These are phyloP conservation scores for Cryptocheilus praepositus DNA, from an alignment of 2,888 invertebrate genomes.

Conservation along the genomic window DNA sequence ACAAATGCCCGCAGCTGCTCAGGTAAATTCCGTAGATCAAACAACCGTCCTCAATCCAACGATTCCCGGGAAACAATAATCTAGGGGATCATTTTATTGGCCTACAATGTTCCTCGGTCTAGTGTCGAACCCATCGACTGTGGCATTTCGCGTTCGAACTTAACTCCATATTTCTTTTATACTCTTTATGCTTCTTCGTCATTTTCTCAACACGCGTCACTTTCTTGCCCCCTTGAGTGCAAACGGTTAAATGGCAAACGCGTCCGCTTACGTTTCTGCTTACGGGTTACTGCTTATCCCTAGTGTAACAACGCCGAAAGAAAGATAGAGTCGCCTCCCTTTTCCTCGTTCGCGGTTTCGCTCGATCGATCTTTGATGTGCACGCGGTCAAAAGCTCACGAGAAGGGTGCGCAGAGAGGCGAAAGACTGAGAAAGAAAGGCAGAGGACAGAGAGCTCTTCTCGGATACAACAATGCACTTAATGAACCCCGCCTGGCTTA, in stretches of 20 bases:
- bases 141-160: too few relatives aligned
- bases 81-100: too few relatives aligned
- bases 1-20: background rate
- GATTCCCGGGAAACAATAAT: conserved; percentile 1
- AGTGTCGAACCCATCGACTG: too few relatives aligned
- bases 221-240: too few relatives aligned
- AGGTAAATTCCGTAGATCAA: background rate
- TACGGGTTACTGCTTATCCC: too few relatives aligned
- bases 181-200: too few relatives aligned
- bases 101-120: too few relatives aligned
- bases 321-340: too few relatives aligned
- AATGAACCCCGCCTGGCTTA: conserved; percentile 71
- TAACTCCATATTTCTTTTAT: too few relatives aligned
- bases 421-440: conserved; percentile 5
- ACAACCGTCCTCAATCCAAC: background rate
- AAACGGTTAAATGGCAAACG: too few relatives aligned
- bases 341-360: conserved; percentile 17
- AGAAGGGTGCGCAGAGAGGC: conserved; percentile 19
- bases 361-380: conserved; percentile 44
- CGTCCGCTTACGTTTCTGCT: too few relatives aligned
- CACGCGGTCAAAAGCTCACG: conserved; percentile 49
- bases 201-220: too few relatives aligned
- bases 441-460: conserved; percentile 23
- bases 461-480: conserved; percentile 70
- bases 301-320: background rate